These are phyloP conservation scores for Aleiodes testaceus DNA, from an alignment of 2,888 invertebrate species.

Conservation along the genomic window DNA sequence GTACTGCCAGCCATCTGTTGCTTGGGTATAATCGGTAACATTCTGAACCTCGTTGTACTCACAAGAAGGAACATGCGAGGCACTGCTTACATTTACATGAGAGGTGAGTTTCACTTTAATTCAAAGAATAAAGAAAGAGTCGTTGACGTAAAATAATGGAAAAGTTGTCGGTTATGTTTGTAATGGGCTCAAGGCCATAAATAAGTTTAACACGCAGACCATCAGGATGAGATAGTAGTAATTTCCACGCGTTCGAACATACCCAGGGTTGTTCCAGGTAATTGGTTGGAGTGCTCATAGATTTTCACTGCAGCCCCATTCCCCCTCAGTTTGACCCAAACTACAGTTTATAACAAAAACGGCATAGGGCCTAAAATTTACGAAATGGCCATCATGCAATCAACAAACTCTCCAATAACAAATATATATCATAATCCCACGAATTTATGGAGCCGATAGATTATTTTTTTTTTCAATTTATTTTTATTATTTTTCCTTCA, in stretches of 20 bases:
- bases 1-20: constrained; percentile 81
- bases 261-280: constrained; percentile 32
- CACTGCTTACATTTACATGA: constrained; percentile 86
- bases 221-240: constrained; percentile 33
- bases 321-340: not conserved
- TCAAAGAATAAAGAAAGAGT: not conserved
- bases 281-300: constrained; percentile 32
- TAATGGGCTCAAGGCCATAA: constrained; percentile 18
- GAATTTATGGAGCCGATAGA: not conserved
- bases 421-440: constrained; percentile 12
- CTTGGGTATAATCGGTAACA: constrained; percentile 84
- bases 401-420: constrained; percentile 22
- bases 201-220: constrained; percentile 32
- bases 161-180: not conserved
- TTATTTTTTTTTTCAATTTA: not conserved
- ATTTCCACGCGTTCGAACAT: constrained; percentile 30
- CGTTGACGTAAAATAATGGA: not conserved
- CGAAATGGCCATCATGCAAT: constrained; percentile 31
- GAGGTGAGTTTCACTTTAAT: constrained; percentile 76
- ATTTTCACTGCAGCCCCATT: constrained; percentile 19
- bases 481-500: not conserved
- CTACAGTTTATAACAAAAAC: constrained; percentile 28
- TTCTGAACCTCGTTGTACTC: constrained; percentile 85
- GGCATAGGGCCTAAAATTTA: constrained; percentile 21
- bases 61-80: constrained; percentile 85